Base-by-base conservation (phyloP, 1,140 invertebrate species). In the Cyclargus thomasi region DNA sequence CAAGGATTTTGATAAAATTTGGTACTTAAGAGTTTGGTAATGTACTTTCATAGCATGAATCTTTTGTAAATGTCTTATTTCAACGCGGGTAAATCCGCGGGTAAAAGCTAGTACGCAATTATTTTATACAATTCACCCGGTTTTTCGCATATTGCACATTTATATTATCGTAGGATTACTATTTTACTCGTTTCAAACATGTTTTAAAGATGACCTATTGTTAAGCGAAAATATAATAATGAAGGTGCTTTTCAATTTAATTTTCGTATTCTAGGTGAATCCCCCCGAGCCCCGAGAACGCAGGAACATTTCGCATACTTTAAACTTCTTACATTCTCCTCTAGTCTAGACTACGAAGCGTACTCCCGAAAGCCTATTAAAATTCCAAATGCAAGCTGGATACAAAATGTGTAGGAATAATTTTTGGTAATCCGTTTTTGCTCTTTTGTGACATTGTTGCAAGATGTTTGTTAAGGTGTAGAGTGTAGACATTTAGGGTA, bases 311-410 rank as follows among this genome's bases (percentile, higher is more conserved):
- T 59, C 55, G 55, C 55, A 59, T 59, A 20, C 20, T 17, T 59
- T 18, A 59, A 59, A 59, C 55, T 59, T 11, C 18, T 59, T 59
- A 59, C 55, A 59, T 59, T 59, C 55, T 21, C 55, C 10, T 18
- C 55, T 21, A 21, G 55, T 59, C 55, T 20, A 20, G 17, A 20
- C 17, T 59, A 59, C 55, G 11, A 55, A 55, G 53, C 17, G 53
- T 20, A 55, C 18, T 55, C 53, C 53, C 55, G 3, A 59, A 59
- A 59, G 55, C 55, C 55, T 59, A 59, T 59, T 59, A 59, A 59
- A 59, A 59, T 59, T 59, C 55, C 17, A 11, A 59, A 59, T 59
- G 55, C 18, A 21, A 59, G 18, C 6, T 21, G 18, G 20, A 59
- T 59, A 59, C 55, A 21, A 11, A 59, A 20, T 59, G 18, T 59